phyloP scores from a whole-genome alignment of 2,797 vertebrate genomes.

The Sebastes minor region DNA sequence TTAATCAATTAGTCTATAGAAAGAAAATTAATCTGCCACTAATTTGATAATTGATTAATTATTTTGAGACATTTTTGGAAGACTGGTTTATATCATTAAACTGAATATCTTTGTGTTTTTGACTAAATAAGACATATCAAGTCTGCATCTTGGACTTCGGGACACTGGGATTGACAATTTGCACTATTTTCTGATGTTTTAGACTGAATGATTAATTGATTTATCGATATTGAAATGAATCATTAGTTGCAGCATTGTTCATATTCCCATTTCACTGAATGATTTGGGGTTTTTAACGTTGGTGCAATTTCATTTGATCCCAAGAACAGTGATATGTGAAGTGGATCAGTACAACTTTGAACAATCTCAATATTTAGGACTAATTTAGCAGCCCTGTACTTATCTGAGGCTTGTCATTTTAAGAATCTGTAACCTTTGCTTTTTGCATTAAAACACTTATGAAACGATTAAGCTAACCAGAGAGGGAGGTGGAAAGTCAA shows the following conservation, averaged over 20 bases:
- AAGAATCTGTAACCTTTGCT: background rate
- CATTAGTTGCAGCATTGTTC: background rate
- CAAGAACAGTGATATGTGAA: background rate
- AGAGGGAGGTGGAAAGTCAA: slow-evolving; percentile 5
- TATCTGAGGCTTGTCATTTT: background rate
- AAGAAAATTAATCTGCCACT: background rate
- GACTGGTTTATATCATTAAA: background rate
- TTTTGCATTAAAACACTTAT: background rate
- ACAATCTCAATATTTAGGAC: background rate
- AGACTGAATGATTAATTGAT: background rate
- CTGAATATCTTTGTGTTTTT: background rate
- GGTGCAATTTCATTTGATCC: background rate
- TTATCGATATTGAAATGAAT: background rate
- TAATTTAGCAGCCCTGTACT: background rate
- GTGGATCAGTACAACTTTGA: background rate
- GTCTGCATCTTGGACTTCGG: fast-evolving
- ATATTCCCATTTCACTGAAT: background rate
- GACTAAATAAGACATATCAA: background rate
- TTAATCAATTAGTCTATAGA: background rate
- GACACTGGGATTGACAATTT: background rate
- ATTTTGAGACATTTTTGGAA: no score
- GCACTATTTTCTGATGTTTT: background rate
- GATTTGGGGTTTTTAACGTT: background rate
- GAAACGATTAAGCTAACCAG: slow-evolving; percentile 2
- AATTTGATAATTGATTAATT: background rate